A percentile compares a stretch with the other conserved stretches of the same genome.
phyloP scores from a whole-genome alignment of 2,888 invertebrate genomes.

The Celastrina argiolus region DNA sequence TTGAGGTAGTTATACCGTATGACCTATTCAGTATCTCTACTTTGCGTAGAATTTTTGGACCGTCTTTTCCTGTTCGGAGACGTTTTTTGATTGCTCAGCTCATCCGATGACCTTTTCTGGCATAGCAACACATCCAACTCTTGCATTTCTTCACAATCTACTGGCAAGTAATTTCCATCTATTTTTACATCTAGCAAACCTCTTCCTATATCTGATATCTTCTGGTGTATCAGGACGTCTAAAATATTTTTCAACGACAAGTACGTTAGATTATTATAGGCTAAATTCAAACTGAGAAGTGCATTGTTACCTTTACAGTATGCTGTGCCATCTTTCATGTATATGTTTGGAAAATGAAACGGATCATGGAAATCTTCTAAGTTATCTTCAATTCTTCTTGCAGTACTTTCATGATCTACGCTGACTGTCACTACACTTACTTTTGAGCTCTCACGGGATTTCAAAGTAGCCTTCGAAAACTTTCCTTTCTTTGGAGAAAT shows the following conservation, averaged over 20 bases:
- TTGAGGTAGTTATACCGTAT: no score
- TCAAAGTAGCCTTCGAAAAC: slow-evolving; percentile 34
- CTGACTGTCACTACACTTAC: slow-evolving; percentile 35
- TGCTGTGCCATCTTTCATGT: slow-evolving; percentile 33
- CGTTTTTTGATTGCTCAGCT: neutral
- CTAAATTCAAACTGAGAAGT: slow-evolving; percentile 48
- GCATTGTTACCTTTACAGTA: slow-evolving; percentile 51
- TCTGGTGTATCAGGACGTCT: slow-evolving; percentile 44
- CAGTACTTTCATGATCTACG: slow-evolving; percentile 41
- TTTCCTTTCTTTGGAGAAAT: slow-evolving; percentile 35
- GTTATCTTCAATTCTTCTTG: slow-evolving; percentile 34
- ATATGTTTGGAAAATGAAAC: slow-evolving; percentile 38
- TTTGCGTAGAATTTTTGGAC: neutral
- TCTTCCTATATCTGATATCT: slow-evolving; percentile 37
- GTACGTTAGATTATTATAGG: slow-evolving; percentile 50
- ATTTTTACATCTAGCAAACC: slow-evolving; percentile 50
- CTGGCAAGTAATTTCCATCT: slow-evolving; percentile 55
- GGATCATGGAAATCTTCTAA: slow-evolving; percentile 46
- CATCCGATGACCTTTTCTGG: slow-evolving; percentile 31
- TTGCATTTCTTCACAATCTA: slow-evolving; percentile 41
- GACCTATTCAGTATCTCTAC: neutral
- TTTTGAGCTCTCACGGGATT: slow-evolving; percentile 35
- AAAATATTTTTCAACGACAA: slow-evolving; percentile 43
- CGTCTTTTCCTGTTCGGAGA: neutral
- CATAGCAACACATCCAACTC: slow-evolving; percentile 42